Evolutionary conservation across 2,888 invertebrate species (phyloP), one percentile per base, ranked within the genome.

Genomic region (Scrobipalpa atriplicella): DNA sequence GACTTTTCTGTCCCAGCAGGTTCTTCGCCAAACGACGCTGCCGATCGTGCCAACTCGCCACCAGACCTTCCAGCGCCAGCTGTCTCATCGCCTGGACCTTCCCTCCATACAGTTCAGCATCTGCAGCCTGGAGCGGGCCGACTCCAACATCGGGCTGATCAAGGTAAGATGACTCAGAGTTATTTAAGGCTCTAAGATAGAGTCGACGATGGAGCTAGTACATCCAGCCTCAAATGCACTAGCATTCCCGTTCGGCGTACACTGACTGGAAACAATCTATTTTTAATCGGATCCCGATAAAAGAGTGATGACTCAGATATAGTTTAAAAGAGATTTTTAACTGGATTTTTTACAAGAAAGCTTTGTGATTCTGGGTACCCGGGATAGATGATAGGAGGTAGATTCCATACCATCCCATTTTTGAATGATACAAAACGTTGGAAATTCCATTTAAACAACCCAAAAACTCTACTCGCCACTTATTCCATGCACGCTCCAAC

Each of bases 21-120:
- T 96, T n/a, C 89, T 96, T 16, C 94, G 97, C 9, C 97, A 97
- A 89, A 96, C 96, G 0, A 97, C 97, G 0, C 86, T 97, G 38
- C 97, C 97, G 1, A 96, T 96, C 63, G 96, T 97, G 6, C 96
- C 97, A 7, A 96, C 95, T 58, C 93, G 97, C 36, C 96, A 97
- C 83, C 96, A 96, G 82, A 95, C 95, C 61, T 97, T 97, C 84
- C 96, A 97, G 79, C 92, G 97, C 0, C 97, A 97, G 83, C 93
- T 97, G 43, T 96, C 96, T 0, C 96, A 97, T 80, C 94, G 96
- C 13, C 93, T 97, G 70, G 96, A 97, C 78, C 87, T 96, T 71
- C 95, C 96, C 2, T 95, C 95, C 66, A 95, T 96, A 69, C 96
- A 96, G 85, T 97, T 97, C 91, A 96, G 96, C 85, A 95, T 96